Evolutionary conservation across 2,113 vertebrate species (phyloP).

Genomic region (Suncus etruscus): DNA sequence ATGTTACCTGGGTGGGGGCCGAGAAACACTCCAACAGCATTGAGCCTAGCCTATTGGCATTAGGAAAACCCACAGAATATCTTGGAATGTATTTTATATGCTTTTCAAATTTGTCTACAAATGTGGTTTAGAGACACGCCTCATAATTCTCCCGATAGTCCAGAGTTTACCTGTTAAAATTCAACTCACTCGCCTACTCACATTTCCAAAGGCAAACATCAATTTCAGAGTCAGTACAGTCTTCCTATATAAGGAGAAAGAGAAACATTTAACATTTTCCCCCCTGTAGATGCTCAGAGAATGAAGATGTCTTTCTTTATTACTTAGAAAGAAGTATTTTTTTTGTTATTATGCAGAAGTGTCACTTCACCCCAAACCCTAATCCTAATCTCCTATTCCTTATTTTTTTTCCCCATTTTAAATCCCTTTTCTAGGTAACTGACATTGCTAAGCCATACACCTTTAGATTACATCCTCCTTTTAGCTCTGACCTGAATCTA

Average conservation of each 20-base stretch:
- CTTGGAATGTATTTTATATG: slow-evolving; percentile 7
- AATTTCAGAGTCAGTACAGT: neutral
- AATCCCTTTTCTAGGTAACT: neutral
- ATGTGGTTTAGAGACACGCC: slow-evolving; percentile 1
- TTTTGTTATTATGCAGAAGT: neutral
- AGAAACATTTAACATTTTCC: slow-evolving; percentile 19
- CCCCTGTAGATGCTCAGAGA: neutral
- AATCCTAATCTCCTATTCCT: neutral
- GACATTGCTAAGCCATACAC: neutral
- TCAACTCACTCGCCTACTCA: slow-evolving; percentile 2
- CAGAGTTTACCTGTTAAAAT: slow-evolving; percentile 30
- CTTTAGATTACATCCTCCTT: neutral
- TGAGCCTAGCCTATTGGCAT: neutral
- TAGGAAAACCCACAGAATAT: neutral
- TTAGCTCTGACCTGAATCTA: neutral
- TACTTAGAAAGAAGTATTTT: neutral
- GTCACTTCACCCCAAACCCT: neutral
- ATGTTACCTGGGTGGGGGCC: neutral
- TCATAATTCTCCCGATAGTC: neutral
- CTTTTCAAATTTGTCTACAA: neutral
- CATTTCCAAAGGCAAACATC: slow-evolving; percentile 21
- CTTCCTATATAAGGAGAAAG: neutral
- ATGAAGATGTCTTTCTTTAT: neutral
- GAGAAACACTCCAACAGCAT: neutral
- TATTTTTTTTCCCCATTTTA: neutral